Evolutionary conservation across 2,888 invertebrate species (phyloP).

Genomic region (Erpobdella octoculata): DNA sequence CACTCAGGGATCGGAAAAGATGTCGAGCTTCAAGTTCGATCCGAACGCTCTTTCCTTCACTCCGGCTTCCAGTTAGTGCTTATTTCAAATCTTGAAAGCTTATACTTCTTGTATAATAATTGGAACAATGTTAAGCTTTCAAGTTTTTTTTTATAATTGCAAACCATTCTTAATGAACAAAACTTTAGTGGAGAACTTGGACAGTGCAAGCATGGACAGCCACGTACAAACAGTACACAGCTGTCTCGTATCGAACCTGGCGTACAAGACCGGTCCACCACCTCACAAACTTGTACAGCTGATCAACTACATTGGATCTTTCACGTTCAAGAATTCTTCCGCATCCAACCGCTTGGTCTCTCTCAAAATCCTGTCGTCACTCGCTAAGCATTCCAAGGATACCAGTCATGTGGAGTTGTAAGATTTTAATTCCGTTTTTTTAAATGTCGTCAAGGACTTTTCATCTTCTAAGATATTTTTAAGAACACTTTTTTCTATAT

Average conservation of each 20-base stretch:
- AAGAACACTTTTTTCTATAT: background rate
- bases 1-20: conserved; percentile 45
- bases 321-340: conserved; percentile 39
- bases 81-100: too few species aligned
- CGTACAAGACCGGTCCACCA: conserved; percentile 41
- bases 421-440: conserved; percentile 35
- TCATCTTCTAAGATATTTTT: too few species aligned
- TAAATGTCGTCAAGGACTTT: too few species aligned
- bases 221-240: background rate
- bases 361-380: conserved; percentile 39
- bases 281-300: conserved; percentile 49
- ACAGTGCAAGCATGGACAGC: background rate
- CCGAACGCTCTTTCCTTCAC: conserved; percentile 45
- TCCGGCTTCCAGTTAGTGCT: background rate
- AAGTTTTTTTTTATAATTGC: too few species aligned
- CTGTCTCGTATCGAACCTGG: background rate
- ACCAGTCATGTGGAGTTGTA: conserved; percentile 47
- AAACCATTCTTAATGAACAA: too few species aligned
- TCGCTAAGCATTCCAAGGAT: conserved; percentile 47
- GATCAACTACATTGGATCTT: conserved; percentile 44
- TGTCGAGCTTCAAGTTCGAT: conserved; percentile 46
- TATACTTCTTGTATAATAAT: too few species aligned
- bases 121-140: too few species aligned
- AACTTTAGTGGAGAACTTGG: background rate
- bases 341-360: conserved; percentile 41